Conservation (phyloP, 2,888 invertebrate species). For the Adela reaumurella region DNA sequence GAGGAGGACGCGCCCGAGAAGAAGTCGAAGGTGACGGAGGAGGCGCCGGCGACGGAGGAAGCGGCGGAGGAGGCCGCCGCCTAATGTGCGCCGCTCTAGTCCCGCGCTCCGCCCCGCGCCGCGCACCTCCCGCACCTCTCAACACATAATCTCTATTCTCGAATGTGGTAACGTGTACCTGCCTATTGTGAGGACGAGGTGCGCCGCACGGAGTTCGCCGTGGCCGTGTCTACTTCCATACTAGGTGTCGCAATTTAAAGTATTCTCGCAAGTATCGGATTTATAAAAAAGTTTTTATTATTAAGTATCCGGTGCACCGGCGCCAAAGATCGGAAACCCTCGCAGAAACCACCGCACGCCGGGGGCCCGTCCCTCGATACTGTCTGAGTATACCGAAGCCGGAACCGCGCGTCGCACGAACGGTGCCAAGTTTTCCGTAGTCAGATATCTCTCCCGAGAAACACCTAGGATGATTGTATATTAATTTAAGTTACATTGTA, state of each 20-base stretch:
- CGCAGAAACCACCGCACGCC: too few relatives aligned
- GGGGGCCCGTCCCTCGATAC: too few relatives aligned
- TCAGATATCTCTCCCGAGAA: conserved; percentile 31
- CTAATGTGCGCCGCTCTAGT: conserved; percentile 27
- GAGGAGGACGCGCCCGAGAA: conserved; percentile 68
- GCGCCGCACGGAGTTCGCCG: too few relatives aligned
- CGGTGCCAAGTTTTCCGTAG: conserved; percentile 23
- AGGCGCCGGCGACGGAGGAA: conserved; percentile 52
- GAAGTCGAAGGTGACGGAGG: conserved; percentile 67
- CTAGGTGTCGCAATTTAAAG: neutral
- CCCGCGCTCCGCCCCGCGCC: conserved; percentile 1
- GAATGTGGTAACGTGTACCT: too few relatives aligned
- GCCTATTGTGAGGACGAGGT: too few relatives aligned
- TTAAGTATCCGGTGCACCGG: too few relatives aligned
- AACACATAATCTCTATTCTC: too few relatives aligned
- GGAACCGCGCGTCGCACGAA: conserved; percentile 52
- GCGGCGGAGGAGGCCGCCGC: conserved; percentile 56
- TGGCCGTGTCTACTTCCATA: conserved; percentile 36
- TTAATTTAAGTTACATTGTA: conserved; percentile 42
- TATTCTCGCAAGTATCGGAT: too few relatives aligned
- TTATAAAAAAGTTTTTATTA: too few relatives aligned
- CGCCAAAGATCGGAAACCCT: too few relatives aligned
- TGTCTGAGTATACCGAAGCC: neutral
- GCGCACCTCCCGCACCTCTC: neutral
- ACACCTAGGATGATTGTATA: conserved; percentile 35